A percentile compares a stretch with the other conserved stretches of the same genome.
Conservation (phyloP, 2,888 invertebrate species). For the Dolichomitus sp. region DNA sequence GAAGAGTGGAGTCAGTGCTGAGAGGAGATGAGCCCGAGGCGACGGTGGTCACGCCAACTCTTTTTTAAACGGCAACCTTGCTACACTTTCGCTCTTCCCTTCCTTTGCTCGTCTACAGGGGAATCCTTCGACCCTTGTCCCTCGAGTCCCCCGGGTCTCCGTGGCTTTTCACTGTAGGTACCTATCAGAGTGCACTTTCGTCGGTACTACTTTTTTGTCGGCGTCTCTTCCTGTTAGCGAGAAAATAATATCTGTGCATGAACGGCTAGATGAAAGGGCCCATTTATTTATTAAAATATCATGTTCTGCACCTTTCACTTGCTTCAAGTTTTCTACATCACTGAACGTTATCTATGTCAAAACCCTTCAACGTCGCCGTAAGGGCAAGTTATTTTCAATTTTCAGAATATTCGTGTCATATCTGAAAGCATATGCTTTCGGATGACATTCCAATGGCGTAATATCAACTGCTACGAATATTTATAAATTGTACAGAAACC, state of each 20-base stretch:
- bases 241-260: constrained; percentile 8
- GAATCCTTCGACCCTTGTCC: constrained; percentile 58
- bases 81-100: constrained; percentile 52
- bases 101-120: constrained; percentile 38
- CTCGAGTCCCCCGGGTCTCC: constrained; percentile 48
- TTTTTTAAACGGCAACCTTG: constrained; percentile 48
- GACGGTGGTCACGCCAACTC: constrained; percentile 48
- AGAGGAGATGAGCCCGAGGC: constrained; percentile 57
- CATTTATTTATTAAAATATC: constrained; percentile 1
- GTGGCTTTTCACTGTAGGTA: constrained; percentile 33
- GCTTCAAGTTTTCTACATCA: background rate
- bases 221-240: constrained; percentile 11
- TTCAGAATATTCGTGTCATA: background rate
- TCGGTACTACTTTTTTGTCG: constrained; percentile 27
- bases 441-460: background rate
- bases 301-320: background rate
- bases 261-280: background rate
- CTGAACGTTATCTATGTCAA: background rate
- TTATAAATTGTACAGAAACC: background rate
- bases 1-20: constrained; percentile 38
- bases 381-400: background rate
- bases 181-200: constrained; percentile 10
- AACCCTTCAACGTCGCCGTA: background rate
- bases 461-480: background rate
- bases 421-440: background rate